Percentiles rank a stretch among this genome's conserved stretches.
Conservation (phyloP, 2,113 vertebrate genomes). For the Myiozetetes cayanensis region DNA sequence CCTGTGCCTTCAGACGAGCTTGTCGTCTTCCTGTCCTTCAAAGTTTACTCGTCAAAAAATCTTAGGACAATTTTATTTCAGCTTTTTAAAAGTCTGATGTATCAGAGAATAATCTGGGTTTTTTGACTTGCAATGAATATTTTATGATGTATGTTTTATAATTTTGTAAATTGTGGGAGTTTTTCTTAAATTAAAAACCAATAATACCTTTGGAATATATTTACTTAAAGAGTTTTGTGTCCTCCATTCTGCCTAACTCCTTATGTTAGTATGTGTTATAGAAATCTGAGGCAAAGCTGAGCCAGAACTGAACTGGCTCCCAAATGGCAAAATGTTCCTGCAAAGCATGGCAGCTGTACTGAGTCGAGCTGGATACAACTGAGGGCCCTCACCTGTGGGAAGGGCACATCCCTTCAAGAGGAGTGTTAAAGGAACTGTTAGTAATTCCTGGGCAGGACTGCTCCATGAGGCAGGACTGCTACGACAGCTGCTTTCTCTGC, state of each 20-base stretch:
- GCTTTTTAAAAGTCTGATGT: not conserved
- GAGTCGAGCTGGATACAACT: not conserved
- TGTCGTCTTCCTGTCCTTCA: not conserved
- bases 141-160: not conserved
- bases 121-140: not conserved
- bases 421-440: not conserved
- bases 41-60: not conserved
- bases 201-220: not conserved
- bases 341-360: not conserved
- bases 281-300: not conserved
- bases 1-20: not conserved
- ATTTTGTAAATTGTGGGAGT: not conserved
- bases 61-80: not conserved
- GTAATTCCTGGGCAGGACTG: not conserved
- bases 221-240: not conserved
- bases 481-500: not conserved
- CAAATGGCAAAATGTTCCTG: not conserved
- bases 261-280: not conserved
- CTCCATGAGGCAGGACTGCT: not conserved
- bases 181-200: constrained; percentile 26
- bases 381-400: not conserved
- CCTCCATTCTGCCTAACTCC: not conserved
- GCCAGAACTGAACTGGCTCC: not conserved
- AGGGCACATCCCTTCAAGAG: not conserved
- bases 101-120: not conserved